These are phyloP conservation scores for Apis mellifera DNA, from an alignment of 1,140 invertebrate genomes.

Conservation along the genomic window DNA sequence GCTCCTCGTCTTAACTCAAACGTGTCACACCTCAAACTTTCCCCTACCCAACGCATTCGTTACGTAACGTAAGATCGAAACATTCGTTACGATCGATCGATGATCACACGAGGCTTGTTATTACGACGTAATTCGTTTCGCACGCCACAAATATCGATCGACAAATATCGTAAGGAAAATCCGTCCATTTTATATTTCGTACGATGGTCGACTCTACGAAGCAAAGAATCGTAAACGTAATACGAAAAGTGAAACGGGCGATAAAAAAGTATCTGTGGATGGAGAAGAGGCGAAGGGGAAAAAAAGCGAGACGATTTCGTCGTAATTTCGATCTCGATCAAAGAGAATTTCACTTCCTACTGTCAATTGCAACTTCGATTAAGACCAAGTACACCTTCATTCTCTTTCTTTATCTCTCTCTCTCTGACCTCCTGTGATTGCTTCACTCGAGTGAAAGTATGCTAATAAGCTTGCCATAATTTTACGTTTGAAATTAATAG, in stretches of 20 bases:
- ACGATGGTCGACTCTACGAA: no score
- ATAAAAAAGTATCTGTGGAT: neutral
- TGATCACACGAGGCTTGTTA: neutral
- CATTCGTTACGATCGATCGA: neutral
- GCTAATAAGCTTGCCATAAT: constrained; percentile 30
- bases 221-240: neutral
- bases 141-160: no score
- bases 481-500: constrained; percentile 20
- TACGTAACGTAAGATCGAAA: neutral
- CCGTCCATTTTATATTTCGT: no score
- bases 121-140: neutral
- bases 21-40: neutral
- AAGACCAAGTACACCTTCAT: constrained; percentile 28
- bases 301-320: neutral
- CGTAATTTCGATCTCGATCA: constrained; percentile 27
- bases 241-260: neutral
- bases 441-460: constrained; percentile 36
- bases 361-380: constrained; percentile 28
- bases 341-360: constrained; percentile 35
- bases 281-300: no score
- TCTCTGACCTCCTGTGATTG: constrained; percentile 32
- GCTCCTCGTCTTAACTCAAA: neutral
- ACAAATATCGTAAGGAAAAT: no score
- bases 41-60: neutral
- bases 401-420: neutral